phyloP scores from a whole-genome alignment of 2,797 vertebrate species.

The Myoxocephalus aenaeus region DNA sequence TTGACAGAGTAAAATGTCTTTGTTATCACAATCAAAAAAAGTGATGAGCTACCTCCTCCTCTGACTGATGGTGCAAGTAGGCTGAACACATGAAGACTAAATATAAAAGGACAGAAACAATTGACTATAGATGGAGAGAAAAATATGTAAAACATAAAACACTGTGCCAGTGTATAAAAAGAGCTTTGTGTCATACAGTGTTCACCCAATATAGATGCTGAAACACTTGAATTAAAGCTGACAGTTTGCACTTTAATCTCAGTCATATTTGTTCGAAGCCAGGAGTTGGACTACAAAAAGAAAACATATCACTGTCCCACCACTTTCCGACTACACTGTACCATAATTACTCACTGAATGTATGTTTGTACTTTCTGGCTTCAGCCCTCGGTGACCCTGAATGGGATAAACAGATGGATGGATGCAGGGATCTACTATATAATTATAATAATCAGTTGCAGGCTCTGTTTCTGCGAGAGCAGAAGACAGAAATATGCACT shows the following conservation, averaged over 20 bases:
- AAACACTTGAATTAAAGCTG: conserved; percentile 47
- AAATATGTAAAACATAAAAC: not conserved
- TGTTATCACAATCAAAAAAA: not conserved
- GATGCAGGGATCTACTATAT: conserved; percentile 22
- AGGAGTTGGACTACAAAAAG: not conserved
- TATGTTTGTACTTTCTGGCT: conserved; percentile 5
- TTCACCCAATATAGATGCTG: not conserved
- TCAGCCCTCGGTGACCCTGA: conserved; percentile 32
- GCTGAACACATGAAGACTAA: not conserved
- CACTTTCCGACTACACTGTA: not conserved
- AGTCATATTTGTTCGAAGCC: conserved; percentile 7
- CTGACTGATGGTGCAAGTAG: not conserved
- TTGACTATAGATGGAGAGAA: not conserved
- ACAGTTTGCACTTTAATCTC: conserved; percentile 40
- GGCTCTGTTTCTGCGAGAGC: conserved; percentile 19
- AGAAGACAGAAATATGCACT: conserved; percentile 30
- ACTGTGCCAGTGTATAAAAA: not conserved
- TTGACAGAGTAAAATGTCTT: not conserved
- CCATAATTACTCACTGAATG: conserved; percentile 5
- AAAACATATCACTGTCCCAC: not conserved
- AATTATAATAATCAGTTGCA: conserved; percentile 50
- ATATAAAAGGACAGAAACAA: not conserved
- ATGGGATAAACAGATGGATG: conserved; percentile 31
- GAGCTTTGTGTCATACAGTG: not conserved
- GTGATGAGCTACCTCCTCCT: not conserved